Percentiles rank a stretch among this genome's conserved stretches.
These are phyloP conservation scores for Enteromius fasciolatus DNA, from an alignment of 2,797 vertebrate species.

Conservation along the genomic window DNA sequence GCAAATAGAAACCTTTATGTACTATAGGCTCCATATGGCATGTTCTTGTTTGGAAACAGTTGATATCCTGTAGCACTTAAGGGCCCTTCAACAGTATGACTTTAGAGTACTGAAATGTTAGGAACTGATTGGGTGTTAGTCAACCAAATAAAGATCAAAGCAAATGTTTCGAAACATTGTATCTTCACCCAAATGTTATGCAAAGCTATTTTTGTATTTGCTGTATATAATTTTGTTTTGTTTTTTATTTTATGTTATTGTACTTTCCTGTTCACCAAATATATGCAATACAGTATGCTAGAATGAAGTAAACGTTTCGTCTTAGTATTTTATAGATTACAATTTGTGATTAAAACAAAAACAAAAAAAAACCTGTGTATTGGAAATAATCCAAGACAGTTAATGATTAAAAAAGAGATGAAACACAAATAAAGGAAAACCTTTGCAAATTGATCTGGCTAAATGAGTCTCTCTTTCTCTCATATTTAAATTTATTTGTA, in stretches of 20 bases:
- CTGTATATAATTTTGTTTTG: constrained; percentile 73
- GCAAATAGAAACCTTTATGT: constrained; percentile 8
- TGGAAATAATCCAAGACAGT: constrained; percentile 53
- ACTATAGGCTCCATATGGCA: neutral
- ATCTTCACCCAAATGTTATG: constrained; percentile 62
- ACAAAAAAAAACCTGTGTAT: constrained; percentile 60
- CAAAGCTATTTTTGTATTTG: constrained; percentile 65
- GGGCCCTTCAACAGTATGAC: constrained; percentile 29
- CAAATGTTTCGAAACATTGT: constrained; percentile 48
- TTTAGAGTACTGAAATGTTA: constrained; percentile 24
- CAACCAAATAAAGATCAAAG: constrained; percentile 38
- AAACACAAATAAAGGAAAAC: constrained; percentile 66
- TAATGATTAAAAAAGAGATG: constrained; percentile 47
- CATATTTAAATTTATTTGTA: too few species aligned
- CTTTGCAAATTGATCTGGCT: constrained; percentile 31
- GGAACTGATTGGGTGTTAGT: constrained; percentile 7
- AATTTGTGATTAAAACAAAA: constrained; percentile 64
- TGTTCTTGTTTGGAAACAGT: neutral
- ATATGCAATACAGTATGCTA: constrained; percentile 65
- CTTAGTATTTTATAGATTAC: constrained; percentile 69
- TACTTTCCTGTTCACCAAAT: constrained; percentile 74
- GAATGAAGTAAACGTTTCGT: constrained; percentile 77
- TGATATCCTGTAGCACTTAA: constrained; percentile 53
- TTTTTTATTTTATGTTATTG: constrained; percentile 52
- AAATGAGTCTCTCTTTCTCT: neutral